Evolutionary conservation across 2,888 invertebrate species (phyloP).

Genomic region (Galeruca laticollis): DNA sequence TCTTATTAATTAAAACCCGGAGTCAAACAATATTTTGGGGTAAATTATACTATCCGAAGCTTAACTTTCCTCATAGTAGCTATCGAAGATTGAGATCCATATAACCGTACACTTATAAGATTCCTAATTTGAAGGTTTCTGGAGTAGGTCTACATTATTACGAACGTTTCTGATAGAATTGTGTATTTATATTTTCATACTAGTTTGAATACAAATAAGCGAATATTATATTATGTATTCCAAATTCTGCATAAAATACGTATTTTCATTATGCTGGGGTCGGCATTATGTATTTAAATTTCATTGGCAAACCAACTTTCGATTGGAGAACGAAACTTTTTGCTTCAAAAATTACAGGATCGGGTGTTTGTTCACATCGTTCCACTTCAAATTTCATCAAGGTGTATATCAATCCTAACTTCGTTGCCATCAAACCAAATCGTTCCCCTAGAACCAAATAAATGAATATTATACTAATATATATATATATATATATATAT

Average conservation of each 20-base stretch:
- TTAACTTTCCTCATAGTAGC: too few species aligned
- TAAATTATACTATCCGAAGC: too few species aligned
- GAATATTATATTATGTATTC: too few species aligned
- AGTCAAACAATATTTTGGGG: too few species aligned
- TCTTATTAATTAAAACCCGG: too few species aligned
- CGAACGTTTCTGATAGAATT: neutral
- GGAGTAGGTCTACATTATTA: too few species aligned
- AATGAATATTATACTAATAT: neutral
- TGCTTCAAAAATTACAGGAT: constrained; percentile 49
- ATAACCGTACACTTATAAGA: too few species aligned
- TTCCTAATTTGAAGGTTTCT: too few species aligned
- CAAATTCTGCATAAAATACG: neutral
- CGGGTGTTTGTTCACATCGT: constrained; percentile 47
- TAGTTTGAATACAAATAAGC: too few species aligned
- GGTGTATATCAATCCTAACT: constrained; percentile 47
- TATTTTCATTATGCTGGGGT: neutral
- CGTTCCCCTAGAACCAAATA: constrained; percentile 48
- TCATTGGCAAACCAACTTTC: constrained; percentile 50
- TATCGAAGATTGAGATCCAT: too few species aligned
- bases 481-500: too few species aligned
- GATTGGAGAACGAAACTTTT: constrained; percentile 48
- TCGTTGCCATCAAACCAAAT: constrained; percentile 49
- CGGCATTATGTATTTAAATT: constrained; percentile 30
- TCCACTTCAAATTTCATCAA: constrained; percentile 50
- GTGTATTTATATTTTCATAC: too few species aligned